Base-by-base conservation (phyloP, 1,140 invertebrate genomes). In the Condylostylus longicornis region DNA sequence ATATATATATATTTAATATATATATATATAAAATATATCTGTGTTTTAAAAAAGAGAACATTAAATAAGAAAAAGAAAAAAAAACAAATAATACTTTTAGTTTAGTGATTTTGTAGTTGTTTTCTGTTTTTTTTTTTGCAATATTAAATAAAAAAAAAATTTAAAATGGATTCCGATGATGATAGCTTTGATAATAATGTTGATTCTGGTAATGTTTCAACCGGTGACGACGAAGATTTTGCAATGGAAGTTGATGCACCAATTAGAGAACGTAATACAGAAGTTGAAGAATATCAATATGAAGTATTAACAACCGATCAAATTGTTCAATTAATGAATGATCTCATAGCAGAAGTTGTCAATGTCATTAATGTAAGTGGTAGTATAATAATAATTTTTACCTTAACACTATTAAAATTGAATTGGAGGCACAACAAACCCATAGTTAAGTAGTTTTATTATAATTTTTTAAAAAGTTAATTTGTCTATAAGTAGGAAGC, bases 321-420 rank as follows among this genome's bases (percentile, higher is more conserved):
- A 72, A 94, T 96, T 59, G 88, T 96, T 36, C 81, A 91, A 60
- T 84, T 94, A 65, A 96, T 96, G 90, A 79, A 90, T 30, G 89
- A 95, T 63, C 89, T 78, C 53, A 96, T 97, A 48, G 89, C 87
- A 69, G 91, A 97, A 67, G 90, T 95, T 38, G 87, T 86, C 61
- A 78, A 71, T 36, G 81, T 87, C 48, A 76, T 86, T 46, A 80
- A 84, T 72, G 82, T 85, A 68, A 65, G 64, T 46, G 32, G 9
- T 8, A n/a, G n/a, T n/a, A n/a, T n/a, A n/a, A n/a, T 25, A 25
- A 25, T 8, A n/a, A 25, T 25, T 25, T 25, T 25, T 25, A n/a
- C n/a, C n/a, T n/a, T n/a, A n/a, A n/a, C n/a, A n/a, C n/a, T n/a
- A n/a, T n/a, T n/a, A n/a, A n/a, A n/a, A n/a, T n/a, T n/a, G n/a